phyloP scores from a whole-genome alignment of 2,888 invertebrate genomes.

The Leptopterna dolabrata region DNA sequence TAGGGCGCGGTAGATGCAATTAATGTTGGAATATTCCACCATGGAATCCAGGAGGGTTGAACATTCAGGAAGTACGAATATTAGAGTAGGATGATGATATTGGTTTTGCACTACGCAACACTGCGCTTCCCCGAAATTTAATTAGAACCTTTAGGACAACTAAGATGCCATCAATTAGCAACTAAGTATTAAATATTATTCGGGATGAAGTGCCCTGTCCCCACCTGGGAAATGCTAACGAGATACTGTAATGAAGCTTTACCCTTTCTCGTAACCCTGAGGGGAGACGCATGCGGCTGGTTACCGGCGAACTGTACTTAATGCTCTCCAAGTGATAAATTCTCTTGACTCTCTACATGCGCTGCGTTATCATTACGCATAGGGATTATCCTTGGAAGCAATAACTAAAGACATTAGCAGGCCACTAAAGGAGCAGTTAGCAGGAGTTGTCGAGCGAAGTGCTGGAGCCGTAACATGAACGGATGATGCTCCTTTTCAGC shows the following conservation, averaged over 20 bases:
- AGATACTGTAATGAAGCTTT: slow-evolving; percentile 24
- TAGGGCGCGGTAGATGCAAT: no score
- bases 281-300: not conserved
- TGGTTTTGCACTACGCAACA: no score
- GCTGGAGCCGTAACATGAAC: no score
- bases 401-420: no score
- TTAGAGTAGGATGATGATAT: no score
- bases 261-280: not conserved
- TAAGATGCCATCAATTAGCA: slow-evolving; percentile 37
- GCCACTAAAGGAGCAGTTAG: no score
- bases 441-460: no score
- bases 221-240: slow-evolving; percentile 21
- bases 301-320: not conserved
- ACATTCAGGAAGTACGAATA: no score
- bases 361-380: not conserved
- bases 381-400: not conserved
- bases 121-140: slow-evolving; percentile 42
- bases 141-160: slow-evolving; percentile 35
- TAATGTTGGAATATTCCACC: no score
- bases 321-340: not conserved
- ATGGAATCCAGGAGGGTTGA: no score
- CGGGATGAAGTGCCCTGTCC: slow-evolving; percentile 32
- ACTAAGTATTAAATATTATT: slow-evolving; percentile 39
- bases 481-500: no score
- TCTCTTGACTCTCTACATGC: not conserved